Evolutionary conservation across 2,888 invertebrate species (phyloP).

Genomic region (Plusia festucae): DNA sequence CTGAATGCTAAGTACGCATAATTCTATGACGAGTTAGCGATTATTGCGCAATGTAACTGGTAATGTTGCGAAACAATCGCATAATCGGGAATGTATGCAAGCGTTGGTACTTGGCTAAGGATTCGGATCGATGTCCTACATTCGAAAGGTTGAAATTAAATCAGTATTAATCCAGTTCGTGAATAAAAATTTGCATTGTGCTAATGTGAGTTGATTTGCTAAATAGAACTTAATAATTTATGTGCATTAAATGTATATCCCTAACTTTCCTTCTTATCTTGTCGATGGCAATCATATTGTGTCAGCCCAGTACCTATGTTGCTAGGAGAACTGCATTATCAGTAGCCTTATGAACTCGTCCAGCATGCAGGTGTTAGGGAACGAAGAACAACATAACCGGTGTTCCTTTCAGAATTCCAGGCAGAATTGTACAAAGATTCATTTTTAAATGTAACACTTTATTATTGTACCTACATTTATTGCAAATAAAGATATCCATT

Average conservation of each 20-base stretch:
- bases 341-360: too few species aligned
- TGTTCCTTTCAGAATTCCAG: too few species aligned
- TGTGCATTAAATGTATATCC: background rate
- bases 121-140: slow-evolving; percentile 33
- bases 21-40: slow-evolving; percentile 61
- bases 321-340: too few species aligned
- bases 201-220: background rate
- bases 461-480: too few species aligned
- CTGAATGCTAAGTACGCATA: slow-evolving; percentile 75
- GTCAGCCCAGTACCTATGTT: too few species aligned
- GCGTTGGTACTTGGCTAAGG: slow-evolving; percentile 17
- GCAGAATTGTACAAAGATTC: too few species aligned
- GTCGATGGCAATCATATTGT: too few species aligned
- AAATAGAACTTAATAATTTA: background rate
- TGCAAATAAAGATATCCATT: too few species aligned
- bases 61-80: slow-evolving; percentile 39
- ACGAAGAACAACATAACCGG: too few species aligned
- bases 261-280: too few species aligned
- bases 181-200: background rate
- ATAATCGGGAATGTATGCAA: slow-evolving; percentile 32
- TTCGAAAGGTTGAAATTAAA: slow-evolving; percentile 21
- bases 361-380: too few species aligned
- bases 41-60: slow-evolving; percentile 68
- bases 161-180: background rate
- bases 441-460: too few species aligned